Conservation (phyloP, 2,888 invertebrate species). For the Tetrapedia diversipes region DNA sequence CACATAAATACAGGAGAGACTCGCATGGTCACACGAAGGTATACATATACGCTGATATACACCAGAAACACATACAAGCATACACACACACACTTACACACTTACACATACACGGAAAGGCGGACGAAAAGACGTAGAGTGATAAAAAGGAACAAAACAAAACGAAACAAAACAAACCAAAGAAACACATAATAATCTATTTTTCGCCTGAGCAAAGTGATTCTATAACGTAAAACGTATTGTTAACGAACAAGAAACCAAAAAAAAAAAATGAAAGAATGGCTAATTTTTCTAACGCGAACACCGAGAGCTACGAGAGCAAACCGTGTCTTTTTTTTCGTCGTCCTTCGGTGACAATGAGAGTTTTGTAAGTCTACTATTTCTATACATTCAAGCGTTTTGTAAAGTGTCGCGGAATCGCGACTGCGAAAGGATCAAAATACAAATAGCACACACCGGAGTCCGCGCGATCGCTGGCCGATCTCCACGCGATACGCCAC, state of each 20-base stretch:
- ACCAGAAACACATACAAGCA: constrained; percentile 2
- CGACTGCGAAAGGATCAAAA: constrained; percentile 60
- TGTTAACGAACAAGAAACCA: constrained; percentile 40
- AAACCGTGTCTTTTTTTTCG: constrained; percentile 35
- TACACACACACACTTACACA: neutral
- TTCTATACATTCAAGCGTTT: constrained; percentile 55
- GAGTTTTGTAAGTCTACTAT: constrained; percentile 65
- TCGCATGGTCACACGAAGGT: neutral
- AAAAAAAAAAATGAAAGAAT: constrained; percentile 58
- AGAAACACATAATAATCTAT: constrained; percentile 71
- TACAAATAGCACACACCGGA: constrained; percentile 3
- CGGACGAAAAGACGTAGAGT: constrained; percentile 22
- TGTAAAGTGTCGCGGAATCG: constrained; percentile 44
- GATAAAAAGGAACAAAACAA: constrained; percentile 12
- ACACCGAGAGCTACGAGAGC: constrained; percentile 37
- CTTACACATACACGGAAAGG: constrained; percentile 12
- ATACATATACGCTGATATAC: constrained; percentile 11
- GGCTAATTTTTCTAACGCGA: constrained; percentile 73
- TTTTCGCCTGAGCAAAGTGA: constrained; percentile 73
- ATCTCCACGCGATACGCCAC: constrained; percentile 18
- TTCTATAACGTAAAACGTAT: constrained; percentile 63
- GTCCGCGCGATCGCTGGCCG: constrained; percentile 25
- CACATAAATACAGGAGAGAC: no score
- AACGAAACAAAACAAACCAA: constrained; percentile 35
- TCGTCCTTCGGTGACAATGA: constrained; percentile 41